These are phyloP conservation scores for Papilio protenor DNA, from an alignment of 2,888 invertebrate species.

Conservation along the genomic window DNA sequence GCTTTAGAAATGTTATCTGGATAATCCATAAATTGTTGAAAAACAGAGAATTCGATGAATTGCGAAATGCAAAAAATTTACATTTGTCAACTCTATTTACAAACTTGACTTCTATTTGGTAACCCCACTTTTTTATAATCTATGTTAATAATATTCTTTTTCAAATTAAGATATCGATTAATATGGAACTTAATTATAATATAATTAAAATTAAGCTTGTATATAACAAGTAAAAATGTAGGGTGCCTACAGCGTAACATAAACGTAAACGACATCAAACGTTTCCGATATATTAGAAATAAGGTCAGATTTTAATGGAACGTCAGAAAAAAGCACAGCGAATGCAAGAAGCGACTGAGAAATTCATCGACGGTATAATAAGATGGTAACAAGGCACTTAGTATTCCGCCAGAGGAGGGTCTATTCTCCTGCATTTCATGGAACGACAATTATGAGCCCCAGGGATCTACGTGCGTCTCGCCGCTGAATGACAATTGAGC, in stretches of 20 bases:
- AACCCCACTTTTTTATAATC: not conserved
- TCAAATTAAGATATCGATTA: not conserved
- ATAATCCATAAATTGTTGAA: not conserved
- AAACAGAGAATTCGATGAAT: not conserved
- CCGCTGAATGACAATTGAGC: slow-evolving; percentile 42
- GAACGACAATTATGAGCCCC: slow-evolving; percentile 45
- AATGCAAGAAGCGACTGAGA: slow-evolving; percentile 38
- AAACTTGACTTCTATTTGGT: not conserved
- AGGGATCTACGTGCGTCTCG: slow-evolving; percentile 43
- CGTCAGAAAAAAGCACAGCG: slow-evolving; percentile 41
- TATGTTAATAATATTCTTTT: too few species aligned
- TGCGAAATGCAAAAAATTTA: not conserved
- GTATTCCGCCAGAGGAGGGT: slow-evolving; percentile 42
- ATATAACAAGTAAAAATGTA: not conserved
- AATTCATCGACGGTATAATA: slow-evolving; percentile 43
- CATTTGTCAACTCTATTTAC: not conserved
- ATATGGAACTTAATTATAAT: not conserved
- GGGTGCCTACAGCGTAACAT: not conserved
- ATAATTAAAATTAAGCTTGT: not conserved
- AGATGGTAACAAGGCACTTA: slow-evolving; percentile 44
- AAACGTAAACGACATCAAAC: not conserved
- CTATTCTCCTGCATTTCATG: slow-evolving; percentile 44
- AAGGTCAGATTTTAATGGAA: slow-evolving; percentile 39
- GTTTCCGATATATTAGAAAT: slow-evolving; percentile 22
- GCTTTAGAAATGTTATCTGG: slow-evolving; percentile 25